Conservation (phyloP, 2,888 invertebrate species). For the Poecilus cupreus region DNA sequence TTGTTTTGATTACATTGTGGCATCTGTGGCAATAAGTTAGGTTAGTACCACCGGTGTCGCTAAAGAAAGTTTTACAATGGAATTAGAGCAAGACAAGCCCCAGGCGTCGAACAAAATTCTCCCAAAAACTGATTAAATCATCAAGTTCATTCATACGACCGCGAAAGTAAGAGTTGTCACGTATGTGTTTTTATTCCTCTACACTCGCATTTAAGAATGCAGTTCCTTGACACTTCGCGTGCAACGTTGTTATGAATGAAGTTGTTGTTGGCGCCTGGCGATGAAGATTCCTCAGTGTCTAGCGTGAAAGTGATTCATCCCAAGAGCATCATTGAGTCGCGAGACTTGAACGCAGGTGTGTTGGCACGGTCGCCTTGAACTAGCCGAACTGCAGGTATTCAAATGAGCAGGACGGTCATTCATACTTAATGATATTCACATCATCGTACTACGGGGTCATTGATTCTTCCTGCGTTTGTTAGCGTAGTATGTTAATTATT, state of each 20-base stretch:
- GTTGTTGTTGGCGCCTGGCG: neutral
- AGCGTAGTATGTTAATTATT: neutral
- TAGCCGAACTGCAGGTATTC: slow-evolving; percentile 3
- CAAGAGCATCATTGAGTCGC: neutral
- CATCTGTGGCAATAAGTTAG: too few relatives aligned
- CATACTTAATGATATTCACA: neutral
- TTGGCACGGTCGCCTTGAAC: neutral
- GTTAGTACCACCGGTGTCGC: too few relatives aligned
- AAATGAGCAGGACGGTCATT: neutral
- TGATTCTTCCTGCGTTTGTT: neutral
- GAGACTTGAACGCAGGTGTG: neutral
- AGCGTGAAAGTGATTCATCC: neutral
- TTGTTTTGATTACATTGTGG: too few relatives aligned
- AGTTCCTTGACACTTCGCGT: neutral
- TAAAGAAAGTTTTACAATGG: too few relatives aligned
- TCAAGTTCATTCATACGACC: too few relatives aligned
- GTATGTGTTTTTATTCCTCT: neutral
- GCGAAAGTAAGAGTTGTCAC: neutral
- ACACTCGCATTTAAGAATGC: neutral
- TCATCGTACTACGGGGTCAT: neutral
- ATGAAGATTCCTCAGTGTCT: neutral
- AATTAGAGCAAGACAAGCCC: too few relatives aligned
- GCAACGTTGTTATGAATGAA: neutral
- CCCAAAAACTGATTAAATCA: too few relatives aligned
- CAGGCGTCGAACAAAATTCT: too few relatives aligned